Conservation (phyloP, 2,888 invertebrate species). For the Polydrusus tereticollis region DNA sequence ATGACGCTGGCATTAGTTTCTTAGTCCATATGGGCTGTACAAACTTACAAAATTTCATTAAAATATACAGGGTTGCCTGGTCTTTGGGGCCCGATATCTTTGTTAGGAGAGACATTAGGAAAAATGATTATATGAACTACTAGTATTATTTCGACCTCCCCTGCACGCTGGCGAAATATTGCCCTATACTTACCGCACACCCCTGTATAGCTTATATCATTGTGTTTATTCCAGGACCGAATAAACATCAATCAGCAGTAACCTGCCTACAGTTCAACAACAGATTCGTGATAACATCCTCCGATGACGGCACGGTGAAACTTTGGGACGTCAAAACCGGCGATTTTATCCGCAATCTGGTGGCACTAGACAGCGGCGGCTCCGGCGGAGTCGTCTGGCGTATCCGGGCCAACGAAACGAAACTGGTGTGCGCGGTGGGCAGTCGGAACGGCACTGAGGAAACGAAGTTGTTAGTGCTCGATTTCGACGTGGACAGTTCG, state of each 20-base stretch:
- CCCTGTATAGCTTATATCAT: too few species aligned
- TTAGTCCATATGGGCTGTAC: too few species aligned
- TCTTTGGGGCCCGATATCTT: too few species aligned
- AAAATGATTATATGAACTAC: too few species aligned
- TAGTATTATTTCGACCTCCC: too few species aligned
- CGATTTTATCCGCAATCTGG: slow-evolving; percentile 96
- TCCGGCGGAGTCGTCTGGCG: slow-evolving; percentile 99
- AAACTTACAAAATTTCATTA: too few species aligned
- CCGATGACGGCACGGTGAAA: slow-evolving; percentile 99
- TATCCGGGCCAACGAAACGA: slow-evolving; percentile 94
- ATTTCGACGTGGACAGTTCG: slow-evolving; percentile 87
- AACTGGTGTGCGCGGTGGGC: slow-evolving; percentile 96
- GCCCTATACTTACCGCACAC: too few species aligned
- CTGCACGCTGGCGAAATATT: too few species aligned
- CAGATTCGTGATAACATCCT: slow-evolving; percentile 98
- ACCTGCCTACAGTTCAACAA: slow-evolving; percentile 98
- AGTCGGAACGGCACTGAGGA: slow-evolving; percentile 99
- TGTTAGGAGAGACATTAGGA: too few species aligned
- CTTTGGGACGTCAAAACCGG: slow-evolving; percentile 98
- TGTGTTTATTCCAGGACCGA: slow-evolving; percentile 78
- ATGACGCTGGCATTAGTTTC: too few species aligned
- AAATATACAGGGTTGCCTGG: too few species aligned
- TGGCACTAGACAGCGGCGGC: slow-evolving; percentile 93
- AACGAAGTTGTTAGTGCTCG: slow-evolving; percentile 96
- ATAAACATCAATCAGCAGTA: slow-evolving; percentile 98